Evolutionary conservation across 2,113 vertebrate genomes (phyloP), one percentile per base, ranked within the genome.

Genomic region (Cyrtonyx montezumae): DNA sequence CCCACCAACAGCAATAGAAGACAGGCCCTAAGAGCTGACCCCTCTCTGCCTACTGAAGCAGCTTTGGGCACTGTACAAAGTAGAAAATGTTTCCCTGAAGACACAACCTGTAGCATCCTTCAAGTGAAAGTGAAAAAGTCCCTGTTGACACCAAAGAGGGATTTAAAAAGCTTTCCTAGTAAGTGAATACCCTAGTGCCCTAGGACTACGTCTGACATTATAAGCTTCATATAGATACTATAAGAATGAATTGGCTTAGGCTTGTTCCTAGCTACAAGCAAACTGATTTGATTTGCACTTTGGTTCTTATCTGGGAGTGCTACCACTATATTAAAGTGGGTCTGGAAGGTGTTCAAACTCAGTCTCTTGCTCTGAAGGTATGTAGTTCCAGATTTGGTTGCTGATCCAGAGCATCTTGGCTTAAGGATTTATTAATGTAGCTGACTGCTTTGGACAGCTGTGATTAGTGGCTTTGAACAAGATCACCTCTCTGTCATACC

Each of bases 401-500:
- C 15, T 79, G 62, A 79, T 69, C 40, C 74, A 66, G 66, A 48
- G 26, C 30, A 51, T 84, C 43, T 91, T 84, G 90, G 70, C 75
- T 82, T 30, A 25, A 74, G 36, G 91, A n/a, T 34, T 11, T 58
- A 30, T 84, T 89, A 77, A 58, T 79, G 69, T 87, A 82, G 45
- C 23, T 91, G 84, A 69, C 70, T 91, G 80, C 40, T 42, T 51
- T 43, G 59, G 59, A 94, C 84, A 94, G 78, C 91, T 95, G 95
- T 92, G 71, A 82, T 74, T 88, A 92, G 84, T 88, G 90, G 58
- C 83, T 92, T 82, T 4, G 32, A 89, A 89, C 81, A 69, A 61
- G 84, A 91, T 32, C 75, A 89, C 74, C 63, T 81, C 58, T 73
- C 75, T 87, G 58, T 58, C 89, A 88, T 45, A 69, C 16, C 2